Conservation (phyloP, 2,797 vertebrate species). For the Ambastaia sidthimunki region DNA sequence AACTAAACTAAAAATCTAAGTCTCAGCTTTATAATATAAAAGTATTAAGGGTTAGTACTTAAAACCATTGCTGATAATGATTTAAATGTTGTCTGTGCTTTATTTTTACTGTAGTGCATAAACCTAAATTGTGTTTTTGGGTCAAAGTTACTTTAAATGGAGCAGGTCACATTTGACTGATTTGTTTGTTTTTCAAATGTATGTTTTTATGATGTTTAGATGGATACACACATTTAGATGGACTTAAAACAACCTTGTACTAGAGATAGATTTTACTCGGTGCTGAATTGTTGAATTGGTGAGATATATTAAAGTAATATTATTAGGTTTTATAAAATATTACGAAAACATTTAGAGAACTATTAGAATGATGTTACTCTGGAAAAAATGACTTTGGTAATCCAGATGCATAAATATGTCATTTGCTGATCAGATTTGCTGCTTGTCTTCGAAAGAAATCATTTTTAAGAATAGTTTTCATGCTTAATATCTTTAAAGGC, state of each 20-base stretch:
- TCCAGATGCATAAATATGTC: not conserved
- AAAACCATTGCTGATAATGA: not conserved
- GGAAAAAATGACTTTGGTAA: not conserved
- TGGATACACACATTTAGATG: not conserved
- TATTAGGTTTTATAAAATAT: not conserved
- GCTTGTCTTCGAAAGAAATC: not conserved
- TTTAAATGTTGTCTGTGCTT: not conserved
- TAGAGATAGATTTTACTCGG: not conserved
- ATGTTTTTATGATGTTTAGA: not conserved
- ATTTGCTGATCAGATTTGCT: not conserved
- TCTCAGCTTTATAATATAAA: not conserved
- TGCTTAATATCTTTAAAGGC: slow-evolving; percentile 36
- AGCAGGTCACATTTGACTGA: not conserved
- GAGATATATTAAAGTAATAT: not conserved
- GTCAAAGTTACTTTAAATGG: not conserved
- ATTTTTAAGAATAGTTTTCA: slow-evolving; percentile 6
- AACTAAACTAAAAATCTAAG: not conserved
- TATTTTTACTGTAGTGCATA: not conserved
- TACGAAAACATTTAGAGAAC: not conserved
- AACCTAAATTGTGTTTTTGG: not conserved
- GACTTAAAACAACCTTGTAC: not conserved
- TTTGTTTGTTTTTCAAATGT: not conserved
- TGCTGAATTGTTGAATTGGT: not conserved
- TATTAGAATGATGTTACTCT: not conserved
- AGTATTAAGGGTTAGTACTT: not conserved